Evolutionary conservation across 2,888 invertebrate species (phyloP), one percentile per base, ranked within the genome.

Genomic region (Brachyptera risi): DNA sequence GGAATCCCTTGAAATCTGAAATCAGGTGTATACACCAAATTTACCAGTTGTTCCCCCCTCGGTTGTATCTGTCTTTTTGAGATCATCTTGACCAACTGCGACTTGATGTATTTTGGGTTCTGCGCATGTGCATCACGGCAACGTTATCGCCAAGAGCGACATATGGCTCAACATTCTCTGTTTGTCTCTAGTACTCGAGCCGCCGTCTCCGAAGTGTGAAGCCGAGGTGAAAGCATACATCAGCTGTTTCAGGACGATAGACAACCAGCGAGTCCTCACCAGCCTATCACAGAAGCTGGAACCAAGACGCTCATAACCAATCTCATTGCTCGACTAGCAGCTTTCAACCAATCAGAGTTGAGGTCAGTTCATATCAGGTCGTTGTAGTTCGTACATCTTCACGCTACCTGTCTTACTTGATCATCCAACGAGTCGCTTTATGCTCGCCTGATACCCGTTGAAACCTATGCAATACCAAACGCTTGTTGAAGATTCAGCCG

Each of bases 281-380:
- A 84, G 85, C 70, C 79, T 90, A 74, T 90, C 90, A n/a, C 87
- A 89, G 73, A 86, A 86, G 74, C 76, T 88, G 69, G 90, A 90
- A 74, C 84, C 85, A 62, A 78, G 81, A 67, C 76, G 84, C 66
- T 78, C 79, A 68, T 80, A 78, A 65, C 50, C 40, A 11, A 42
- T n/a, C 11, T 17, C 3, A 15, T 17, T 3, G 13, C 38, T 38
- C 38, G 38, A 2, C 3, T 38, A 17, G 38, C 13, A 4, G 38
- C 38, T 38, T 38, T 3, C 38, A 38, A 17, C 17, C 38, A 17
- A 38, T 38, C 13, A 3, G 38, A n/a, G 17, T 13, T 17, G 13
- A n/a, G 38, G 11, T 38, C 17, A 7, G 11, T 31, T 31, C 35
- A 31, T 11, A 31, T 31, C 35, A 31, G 35, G 35, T 11, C 5